Evolutionary conservation across 2,113 vertebrate genomes (phyloP).

Genomic region (Pycnonotus jocosus): DNA sequence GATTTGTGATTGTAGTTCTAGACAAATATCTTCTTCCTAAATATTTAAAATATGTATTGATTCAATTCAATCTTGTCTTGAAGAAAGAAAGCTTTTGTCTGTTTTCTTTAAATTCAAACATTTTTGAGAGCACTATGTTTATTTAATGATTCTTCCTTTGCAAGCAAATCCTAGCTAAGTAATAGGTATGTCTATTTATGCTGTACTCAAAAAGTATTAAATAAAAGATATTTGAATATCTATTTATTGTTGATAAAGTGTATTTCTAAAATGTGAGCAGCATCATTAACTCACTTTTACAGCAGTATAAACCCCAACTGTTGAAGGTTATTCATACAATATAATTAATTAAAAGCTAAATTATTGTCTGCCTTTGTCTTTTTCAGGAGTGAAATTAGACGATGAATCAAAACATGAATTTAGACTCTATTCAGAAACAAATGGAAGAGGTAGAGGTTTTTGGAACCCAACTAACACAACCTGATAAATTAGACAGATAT

Average conservation of each 20-base stretch:
- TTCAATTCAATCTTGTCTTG: not conserved
- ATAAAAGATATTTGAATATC: not conserved
- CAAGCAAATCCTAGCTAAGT: not conserved
- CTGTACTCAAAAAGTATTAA: not conserved
- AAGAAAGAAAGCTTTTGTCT: not conserved
- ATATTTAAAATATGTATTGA: not conserved
- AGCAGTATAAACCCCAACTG: not conserved
- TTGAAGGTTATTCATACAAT: not conserved
- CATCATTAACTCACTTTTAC: not conserved
- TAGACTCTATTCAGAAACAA: slow-evolving; percentile 12
- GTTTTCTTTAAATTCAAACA: not conserved
- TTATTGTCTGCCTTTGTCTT: not conserved
- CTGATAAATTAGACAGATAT: not conserved
- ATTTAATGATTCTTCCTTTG: not conserved
- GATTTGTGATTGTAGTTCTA: not conserved
- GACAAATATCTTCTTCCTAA: not conserved
- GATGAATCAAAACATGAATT: slow-evolving; percentile 2
- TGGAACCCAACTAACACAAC: not conserved
- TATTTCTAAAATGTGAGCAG: not conserved
- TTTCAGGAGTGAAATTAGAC: slow-evolving; percentile 8
- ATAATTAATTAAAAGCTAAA: not conserved
- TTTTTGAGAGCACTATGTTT: not conserved
- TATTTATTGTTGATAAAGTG: not conserved
- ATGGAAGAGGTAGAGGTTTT: slow-evolving; percentile 34
- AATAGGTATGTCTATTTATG: not conserved